These are phyloP conservation scores for Norana najaformis DNA, from an alignment of 2,888 invertebrate genomes.

Conservation along the genomic window DNA sequence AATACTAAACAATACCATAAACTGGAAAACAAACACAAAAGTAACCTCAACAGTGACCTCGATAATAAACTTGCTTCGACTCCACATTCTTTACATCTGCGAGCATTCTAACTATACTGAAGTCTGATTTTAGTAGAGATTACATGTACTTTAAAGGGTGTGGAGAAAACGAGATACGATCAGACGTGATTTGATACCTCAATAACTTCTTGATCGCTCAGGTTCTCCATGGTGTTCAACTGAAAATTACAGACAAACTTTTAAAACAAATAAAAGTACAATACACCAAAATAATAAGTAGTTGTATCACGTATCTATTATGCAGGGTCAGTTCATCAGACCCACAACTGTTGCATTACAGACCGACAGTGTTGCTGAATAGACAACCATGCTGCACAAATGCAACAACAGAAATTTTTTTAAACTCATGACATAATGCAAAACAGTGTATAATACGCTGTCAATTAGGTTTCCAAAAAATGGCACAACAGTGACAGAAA, in stretches of 20 bases:
- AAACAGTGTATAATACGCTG: background rate
- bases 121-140: too few species aligned
- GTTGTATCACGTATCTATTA: background rate
- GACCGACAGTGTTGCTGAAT: background rate
- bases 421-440: background rate
- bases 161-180: background rate
- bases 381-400: background rate
- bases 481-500: too few species aligned
- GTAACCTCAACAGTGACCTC: too few species aligned
- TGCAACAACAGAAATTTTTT: background rate
- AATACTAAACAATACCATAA: background rate
- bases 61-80: background rate
- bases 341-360: background rate
- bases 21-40: background rate
- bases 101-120: too few species aligned
- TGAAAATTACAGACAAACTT: background rate
- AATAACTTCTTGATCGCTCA: slow-evolving; percentile 17
- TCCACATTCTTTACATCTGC: too few species aligned
- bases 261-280: background rate
- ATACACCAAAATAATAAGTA: background rate
- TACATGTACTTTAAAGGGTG: background rate
- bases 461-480: background rate
- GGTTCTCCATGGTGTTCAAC: background rate
- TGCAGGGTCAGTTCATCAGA: background rate
- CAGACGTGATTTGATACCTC: background rate